Evolutionary conservation across 2,797 vertebrate species (phyloP).

Genomic region (Cuculus canorus): DNA sequence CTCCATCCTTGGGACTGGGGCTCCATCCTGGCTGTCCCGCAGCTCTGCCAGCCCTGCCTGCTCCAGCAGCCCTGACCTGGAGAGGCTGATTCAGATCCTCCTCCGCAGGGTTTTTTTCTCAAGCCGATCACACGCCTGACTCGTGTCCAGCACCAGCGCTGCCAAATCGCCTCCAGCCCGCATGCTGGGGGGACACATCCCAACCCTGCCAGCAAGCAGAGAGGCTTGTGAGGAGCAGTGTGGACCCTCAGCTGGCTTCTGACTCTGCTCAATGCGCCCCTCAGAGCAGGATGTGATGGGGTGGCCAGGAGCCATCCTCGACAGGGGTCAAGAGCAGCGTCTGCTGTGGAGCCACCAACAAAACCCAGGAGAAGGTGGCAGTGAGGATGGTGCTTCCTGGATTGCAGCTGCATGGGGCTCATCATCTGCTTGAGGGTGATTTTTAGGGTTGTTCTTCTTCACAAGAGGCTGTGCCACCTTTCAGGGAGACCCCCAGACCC

Average conservation of each 20-base stretch:
- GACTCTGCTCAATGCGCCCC: not conserved
- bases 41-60: not conserved
- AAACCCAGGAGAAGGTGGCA: not conserved
- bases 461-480: not conserved
- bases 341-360: not conserved
- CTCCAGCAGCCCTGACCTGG: not conserved
- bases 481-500: not conserved
- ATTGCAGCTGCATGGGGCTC: fast-evolving
- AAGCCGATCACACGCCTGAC: fast-evolving
- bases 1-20: too few species aligned
- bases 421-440: not conserved
- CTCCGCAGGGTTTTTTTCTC: fast-evolving
- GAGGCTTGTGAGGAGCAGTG: fast-evolving
- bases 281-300: not conserved
- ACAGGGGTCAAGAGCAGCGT: not conserved
- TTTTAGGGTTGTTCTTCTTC: not conserved
- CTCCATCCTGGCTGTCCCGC: fast-evolving
- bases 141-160: not conserved
- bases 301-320: not conserved
- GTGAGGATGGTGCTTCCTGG: fast-evolving
- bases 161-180: not conserved
- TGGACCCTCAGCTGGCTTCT: not conserved
- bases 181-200: not conserved
- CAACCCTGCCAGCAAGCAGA: not conserved
- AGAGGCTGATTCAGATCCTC: not conserved